These are phyloP conservation scores for Anthoscopus minutus DNA, from an alignment of 2,113 vertebrate species.

Conservation along the genomic window DNA sequence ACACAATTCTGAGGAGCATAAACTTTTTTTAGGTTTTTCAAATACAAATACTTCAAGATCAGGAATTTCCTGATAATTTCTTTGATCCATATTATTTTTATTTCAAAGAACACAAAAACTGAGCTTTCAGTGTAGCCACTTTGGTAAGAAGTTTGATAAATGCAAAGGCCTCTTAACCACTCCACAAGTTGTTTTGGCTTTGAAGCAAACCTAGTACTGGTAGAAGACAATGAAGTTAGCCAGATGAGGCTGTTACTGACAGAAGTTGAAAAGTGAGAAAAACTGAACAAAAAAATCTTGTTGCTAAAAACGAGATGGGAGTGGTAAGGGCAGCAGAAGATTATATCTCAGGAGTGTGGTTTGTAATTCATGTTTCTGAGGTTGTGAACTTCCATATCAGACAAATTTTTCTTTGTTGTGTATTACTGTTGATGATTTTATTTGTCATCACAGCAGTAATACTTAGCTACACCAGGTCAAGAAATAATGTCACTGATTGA, in stretches of 20 bases:
- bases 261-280: not conserved
- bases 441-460: not conserved
- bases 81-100: not conserved
- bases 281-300: not conserved
- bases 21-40: not conserved
- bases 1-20: not conserved
- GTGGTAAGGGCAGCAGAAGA: not conserved
- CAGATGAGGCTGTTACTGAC: not conserved
- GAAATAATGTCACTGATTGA: not conserved
- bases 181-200: not conserved
- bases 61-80: not conserved
- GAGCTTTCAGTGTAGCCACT: not conserved
- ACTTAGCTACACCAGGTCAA: fast-evolving
- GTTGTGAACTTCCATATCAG: not conserved
- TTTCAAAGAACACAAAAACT: not conserved
- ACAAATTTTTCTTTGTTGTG: not conserved
- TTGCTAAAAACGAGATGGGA: not conserved
- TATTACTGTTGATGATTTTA: not conserved
- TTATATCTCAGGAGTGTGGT: not conserved
- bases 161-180: not conserved
- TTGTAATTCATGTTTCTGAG: not conserved
- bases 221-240: not conserved
- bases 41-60: not conserved
- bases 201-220: not conserved
- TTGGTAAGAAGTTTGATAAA: not conserved